A percentile compares a stretch with the other conserved stretches of the same genome.
These are phyloP conservation scores for Stegodyphus mimosarum DNA, from an alignment of 1,140 invertebrate species.

Conservation along the genomic window DNA sequence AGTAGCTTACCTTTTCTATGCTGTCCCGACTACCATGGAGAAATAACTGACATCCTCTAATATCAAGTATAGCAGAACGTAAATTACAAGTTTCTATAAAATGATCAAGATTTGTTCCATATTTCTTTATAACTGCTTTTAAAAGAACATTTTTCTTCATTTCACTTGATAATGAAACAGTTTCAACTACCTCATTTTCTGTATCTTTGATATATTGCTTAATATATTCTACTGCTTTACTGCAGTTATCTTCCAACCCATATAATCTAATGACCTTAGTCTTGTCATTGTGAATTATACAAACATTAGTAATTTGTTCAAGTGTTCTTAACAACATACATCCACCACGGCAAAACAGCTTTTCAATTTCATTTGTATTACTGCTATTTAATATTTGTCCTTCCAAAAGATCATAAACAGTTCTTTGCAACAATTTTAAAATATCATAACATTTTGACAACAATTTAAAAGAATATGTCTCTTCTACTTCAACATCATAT, in stretches of 20 bases:
- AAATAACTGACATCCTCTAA: slow-evolving; percentile 13
- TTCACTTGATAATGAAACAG: slow-evolving; percentile 5
- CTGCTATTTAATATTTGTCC: slow-evolving; percentile 29
- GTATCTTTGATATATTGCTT: slow-evolving; percentile 33
- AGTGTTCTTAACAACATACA: slow-evolving; percentile 17
- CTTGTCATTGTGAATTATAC: slow-evolving; percentile 27
- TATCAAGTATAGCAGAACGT: slow-evolving; percentile 28
- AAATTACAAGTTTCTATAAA: slow-evolving; percentile 33
- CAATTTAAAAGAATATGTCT: slow-evolving; percentile 24
- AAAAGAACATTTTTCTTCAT: slow-evolving; percentile 16
- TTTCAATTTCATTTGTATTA: slow-evolving; percentile 19
- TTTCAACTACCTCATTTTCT: slow-evolving; percentile 31
- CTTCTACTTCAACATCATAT: neutral
- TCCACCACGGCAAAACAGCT: slow-evolving; percentile 50
- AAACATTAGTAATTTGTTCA: slow-evolving; percentile 18
- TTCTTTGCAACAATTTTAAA: slow-evolving; percentile 22
- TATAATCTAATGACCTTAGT: slow-evolving; percentile 36
- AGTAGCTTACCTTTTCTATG: slow-evolving; percentile 31
- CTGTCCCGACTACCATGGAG: slow-evolving; percentile 29
- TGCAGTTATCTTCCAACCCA: slow-evolving; percentile 16
- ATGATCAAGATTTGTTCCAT: slow-evolving; percentile 37
- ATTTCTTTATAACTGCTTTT: slow-evolving; percentile 32
- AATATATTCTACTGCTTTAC: neutral
- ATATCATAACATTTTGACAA: slow-evolving; percentile 13
- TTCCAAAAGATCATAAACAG: slow-evolving; percentile 36